phyloP scores from a whole-genome alignment of 2,888 invertebrate genomes.

The Linyphia triangularis region DNA sequence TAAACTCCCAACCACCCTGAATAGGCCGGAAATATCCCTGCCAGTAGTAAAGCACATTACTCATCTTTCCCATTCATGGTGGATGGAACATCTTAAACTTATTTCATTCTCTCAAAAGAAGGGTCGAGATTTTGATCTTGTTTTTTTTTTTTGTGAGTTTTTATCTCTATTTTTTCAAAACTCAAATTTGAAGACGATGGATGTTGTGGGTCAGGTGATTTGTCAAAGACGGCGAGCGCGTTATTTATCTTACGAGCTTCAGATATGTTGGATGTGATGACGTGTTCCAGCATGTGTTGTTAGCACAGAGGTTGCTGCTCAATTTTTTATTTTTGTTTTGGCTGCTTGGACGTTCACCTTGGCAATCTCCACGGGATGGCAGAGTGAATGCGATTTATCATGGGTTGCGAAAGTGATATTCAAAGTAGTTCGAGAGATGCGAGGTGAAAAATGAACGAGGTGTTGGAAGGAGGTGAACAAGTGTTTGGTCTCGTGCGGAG shows the following conservation, averaged over 20 bases:
- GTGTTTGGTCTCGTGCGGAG: not conserved
- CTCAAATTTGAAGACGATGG: constrained; percentile 50
- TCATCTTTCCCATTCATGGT: constrained; percentile 67
- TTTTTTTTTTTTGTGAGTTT: constrained; percentile 1
- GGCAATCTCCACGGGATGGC: constrained; percentile 11
- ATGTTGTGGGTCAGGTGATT: constrained; percentile 59
- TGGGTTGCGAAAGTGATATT: constrained; percentile 42
- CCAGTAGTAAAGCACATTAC: constrained; percentile 64
- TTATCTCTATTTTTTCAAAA: constrained; percentile 31
- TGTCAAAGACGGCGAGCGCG: constrained; percentile 42
- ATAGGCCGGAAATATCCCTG: constrained; percentile 68
- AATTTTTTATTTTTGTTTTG: not conserved
- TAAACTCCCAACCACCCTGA: not conserved
- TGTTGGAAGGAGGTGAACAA: not conserved
- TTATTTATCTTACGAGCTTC: constrained; percentile 59
- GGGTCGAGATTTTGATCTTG: not conserved
- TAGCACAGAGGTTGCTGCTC: constrained; percentile 9
- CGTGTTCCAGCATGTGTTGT: constrained; percentile 56
- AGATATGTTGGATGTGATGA: constrained; percentile 60
- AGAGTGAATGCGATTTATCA: constrained; percentile 55
- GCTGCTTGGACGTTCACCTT: constrained; percentile 31
- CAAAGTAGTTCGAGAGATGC: constrained; percentile 28
- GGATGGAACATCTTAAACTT: constrained; percentile 2
- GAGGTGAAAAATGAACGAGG: constrained; percentile 20
- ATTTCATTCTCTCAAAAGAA: not conserved